Conservation (phyloP, 2,797 vertebrate species). For the Linurgus olivaceus region DNA sequence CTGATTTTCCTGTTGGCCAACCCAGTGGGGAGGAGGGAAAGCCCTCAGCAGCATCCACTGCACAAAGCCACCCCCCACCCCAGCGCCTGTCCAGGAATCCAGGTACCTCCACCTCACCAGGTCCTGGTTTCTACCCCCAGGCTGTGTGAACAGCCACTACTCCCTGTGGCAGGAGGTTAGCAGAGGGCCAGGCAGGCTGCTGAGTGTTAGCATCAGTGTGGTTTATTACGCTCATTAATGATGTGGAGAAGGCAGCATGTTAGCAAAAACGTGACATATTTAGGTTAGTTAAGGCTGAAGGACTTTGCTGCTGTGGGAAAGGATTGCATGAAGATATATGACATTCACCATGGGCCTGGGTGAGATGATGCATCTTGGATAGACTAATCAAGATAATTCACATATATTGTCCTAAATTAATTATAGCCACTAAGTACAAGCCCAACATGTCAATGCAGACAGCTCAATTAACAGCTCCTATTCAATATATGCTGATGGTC, state of each 20-base stretch:
- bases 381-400: constrained; percentile 60
- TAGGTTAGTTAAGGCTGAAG: constrained; percentile 54
- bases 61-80: neutral
- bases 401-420: constrained; percentile 63
- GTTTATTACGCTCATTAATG: constrained; percentile 31
- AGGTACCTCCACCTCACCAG: neutral
- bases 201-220: neutral
- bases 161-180: constrained; percentile 5
- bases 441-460: constrained; percentile 42
- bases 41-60: fast-evolving
- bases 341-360: constrained; percentile 6
- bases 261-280: constrained; percentile 50
- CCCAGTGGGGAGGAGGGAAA: neutral
- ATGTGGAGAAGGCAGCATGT: constrained; percentile 26
- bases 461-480: constrained; percentile 54
- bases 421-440: constrained; percentile 62
- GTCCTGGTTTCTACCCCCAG: neutral
- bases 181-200: neutral
- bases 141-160: neutral
- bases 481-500: constrained; percentile 30
- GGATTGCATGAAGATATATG: neutral
- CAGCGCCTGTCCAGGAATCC: fast-evolving
- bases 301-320: neutral
- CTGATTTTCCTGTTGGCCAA: neutral
- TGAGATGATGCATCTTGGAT: constrained; percentile 37